Evolutionary conservation across 2,113 vertebrate genomes (phyloP).

Genomic region (Mola mola): DNA sequence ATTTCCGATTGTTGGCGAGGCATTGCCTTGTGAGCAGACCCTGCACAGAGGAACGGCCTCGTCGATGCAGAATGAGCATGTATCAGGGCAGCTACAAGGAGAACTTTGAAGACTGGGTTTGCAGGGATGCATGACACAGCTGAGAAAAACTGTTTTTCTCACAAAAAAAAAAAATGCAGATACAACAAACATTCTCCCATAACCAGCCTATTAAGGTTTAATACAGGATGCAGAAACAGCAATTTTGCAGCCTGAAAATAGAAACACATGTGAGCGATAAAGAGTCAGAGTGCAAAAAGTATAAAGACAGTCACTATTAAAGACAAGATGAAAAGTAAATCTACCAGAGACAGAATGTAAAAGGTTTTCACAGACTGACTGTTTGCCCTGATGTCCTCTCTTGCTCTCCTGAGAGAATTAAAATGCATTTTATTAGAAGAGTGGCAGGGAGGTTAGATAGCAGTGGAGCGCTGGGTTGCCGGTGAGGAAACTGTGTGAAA

Average conservation of each 20-base stretch:
- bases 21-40: constrained; percentile 9
- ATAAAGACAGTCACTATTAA: background rate
- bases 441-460: background rate
- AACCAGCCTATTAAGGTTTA: constrained; percentile 29
- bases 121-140: no score
- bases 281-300: background rate
- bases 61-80: background rate
- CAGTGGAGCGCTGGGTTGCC: constrained; percentile 2
- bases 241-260: constrained; percentile 27
- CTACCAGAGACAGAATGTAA: background rate
- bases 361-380: constrained; percentile 16
- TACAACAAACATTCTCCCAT: constrained; percentile 8
- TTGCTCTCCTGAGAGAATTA: constrained; percentile 36
- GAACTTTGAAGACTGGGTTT: background rate
- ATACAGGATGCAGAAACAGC: constrained; percentile 18
- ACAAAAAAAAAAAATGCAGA: constrained; percentile 26
- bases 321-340: background rate
- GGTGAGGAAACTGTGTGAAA: constrained; percentile 32
- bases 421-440: constrained; percentile 36
- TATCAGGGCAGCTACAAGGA: constrained; percentile 7
- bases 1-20: constrained; percentile 38
- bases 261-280: background rate
- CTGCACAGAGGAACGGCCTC: constrained; percentile 8
- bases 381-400: constrained; percentile 29
- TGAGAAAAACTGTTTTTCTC: constrained; percentile 1